Percentiles rank a stretch among this genome's conserved stretches.
phyloP scores from a whole-genome alignment of 2,888 invertebrate species.

The Emmelina monodactyla region DNA sequence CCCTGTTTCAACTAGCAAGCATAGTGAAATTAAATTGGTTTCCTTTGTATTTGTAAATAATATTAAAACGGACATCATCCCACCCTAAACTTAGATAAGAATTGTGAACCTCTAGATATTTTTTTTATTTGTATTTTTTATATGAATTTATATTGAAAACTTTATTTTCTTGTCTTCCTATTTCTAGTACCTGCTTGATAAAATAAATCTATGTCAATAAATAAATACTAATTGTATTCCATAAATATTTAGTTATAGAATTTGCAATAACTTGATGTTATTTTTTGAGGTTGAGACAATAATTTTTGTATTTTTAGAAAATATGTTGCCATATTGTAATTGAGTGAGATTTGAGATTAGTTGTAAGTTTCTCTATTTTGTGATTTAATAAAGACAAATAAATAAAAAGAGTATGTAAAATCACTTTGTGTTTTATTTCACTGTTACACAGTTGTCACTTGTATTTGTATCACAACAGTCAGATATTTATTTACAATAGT shows the following conservation, averaged over 20 bases:
- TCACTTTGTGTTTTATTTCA: neutral
- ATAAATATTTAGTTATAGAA: neutral
- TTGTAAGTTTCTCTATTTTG: neutral
- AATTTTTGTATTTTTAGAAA: neutral
- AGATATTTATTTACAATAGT: neutral
- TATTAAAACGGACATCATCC: slow-evolving; percentile 54
- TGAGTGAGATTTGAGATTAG: neutral
- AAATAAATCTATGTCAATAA: neutral
- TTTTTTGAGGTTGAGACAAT: neutral
- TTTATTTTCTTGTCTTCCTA: neutral
- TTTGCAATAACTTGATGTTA: neutral
- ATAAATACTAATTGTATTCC: neutral
- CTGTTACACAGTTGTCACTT: neutral
- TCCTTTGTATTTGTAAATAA: slow-evolving; percentile 26
- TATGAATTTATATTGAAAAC: slow-evolving; percentile 4
- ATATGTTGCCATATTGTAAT: neutral
- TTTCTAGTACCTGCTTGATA: neutral
- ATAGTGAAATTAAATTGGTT: neutral
- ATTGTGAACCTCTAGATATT: no score
- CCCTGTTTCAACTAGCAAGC: no score
- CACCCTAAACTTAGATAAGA: slow-evolving; percentile 33
- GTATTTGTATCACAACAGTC: neutral
- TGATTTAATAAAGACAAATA: neutral
- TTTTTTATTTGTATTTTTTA: neutral
- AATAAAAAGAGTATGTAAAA: neutral